phyloP scores from a whole-genome alignment of 2,113 vertebrate species.

The Lagopus leucura region DNA sequence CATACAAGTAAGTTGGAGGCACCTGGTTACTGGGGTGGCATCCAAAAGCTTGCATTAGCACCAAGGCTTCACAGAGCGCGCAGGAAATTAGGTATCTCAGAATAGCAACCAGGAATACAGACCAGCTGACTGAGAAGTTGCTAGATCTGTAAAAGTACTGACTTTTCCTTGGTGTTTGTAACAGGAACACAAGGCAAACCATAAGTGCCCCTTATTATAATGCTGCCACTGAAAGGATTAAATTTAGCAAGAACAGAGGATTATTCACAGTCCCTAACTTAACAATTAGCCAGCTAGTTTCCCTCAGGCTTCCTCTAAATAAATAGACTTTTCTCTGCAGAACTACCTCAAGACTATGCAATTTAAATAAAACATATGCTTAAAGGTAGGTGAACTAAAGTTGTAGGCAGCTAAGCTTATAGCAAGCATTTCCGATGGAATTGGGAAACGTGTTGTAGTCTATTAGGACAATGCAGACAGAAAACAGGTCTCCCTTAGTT shows the following conservation, averaged over 20 bases:
- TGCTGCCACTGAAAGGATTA: neutral
- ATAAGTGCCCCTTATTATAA: neutral
- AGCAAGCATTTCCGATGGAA: neutral
- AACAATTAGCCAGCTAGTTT: neutral
- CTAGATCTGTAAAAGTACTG: slow-evolving; percentile 19
- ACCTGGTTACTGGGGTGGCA: slow-evolving; percentile 59
- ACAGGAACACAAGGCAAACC: neutral
- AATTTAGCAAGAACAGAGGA: neutral
- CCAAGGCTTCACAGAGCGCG: slow-evolving; percentile 41
- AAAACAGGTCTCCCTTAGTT: neutral
- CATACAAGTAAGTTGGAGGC: slow-evolving; percentile 28
- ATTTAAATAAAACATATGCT: neutral
- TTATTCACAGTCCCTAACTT: neutral
- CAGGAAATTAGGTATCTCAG: slow-evolving; percentile 70
- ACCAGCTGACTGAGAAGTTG: slow-evolving; percentile 52
- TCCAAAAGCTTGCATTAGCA: slow-evolving; percentile 52
- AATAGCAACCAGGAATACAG: slow-evolving; percentile 64
- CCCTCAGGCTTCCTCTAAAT: neutral
- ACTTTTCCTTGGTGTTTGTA: slow-evolving; percentile 14
- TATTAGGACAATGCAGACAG: neutral
- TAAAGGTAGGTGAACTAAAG: neutral
- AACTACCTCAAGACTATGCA: neutral
- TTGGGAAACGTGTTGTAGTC: neutral
- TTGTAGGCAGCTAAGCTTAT: neutral
- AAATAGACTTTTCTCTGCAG: neutral